Base-by-base conservation (phyloP, 2,888 invertebrate genomes). In the Drosophila picticornis region DNA sequence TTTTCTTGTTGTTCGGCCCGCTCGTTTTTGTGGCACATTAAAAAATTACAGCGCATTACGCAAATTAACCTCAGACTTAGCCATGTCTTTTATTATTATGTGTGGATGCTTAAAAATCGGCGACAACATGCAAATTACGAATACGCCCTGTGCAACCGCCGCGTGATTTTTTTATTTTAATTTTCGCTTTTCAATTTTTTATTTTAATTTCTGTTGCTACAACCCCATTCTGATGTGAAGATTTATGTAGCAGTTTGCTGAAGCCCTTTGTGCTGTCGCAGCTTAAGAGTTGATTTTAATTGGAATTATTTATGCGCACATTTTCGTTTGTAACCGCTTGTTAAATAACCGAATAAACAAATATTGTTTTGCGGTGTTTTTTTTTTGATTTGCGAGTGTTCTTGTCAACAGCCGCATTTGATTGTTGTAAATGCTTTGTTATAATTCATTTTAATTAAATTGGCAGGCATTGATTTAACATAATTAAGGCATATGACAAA, bases 61-160 rank as follows among this genome's bases (percentile, higher is more conserved):
- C 80, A 89, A 87, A 87, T 90, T 90, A 90, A 86, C 90, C 87
- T 89, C 90, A 78, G 89, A 90, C 90, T 86, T 88, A 86, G 87
- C 80, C 80, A 53, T 73, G 78, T 78, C 75, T 67, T 73, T 81
- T 77, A 66, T 71, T 53, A 75, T 75, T 72, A 55, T 80, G 60
- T 61, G 67, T 64, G 57, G 59, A 11, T 58, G 74, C 46, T 53
- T 25, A 10, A 51, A 48, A 55, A 52, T 63, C n/a, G 58, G 34
- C 25, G 57, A 68, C 57, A 68, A 48, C 69, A 70, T 67, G 66
- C 29, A 74, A 72, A 80, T 82, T 74, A 62, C 68, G 67, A 32
- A 79, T 67, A 72, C 75, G 80, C 61, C 66, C 52, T 29, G 51
- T 68, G 72, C 52, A 38, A 50, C 68, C 32, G 25, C 38, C 56